Conservation (phyloP, 2,113 vertebrate species). For the Malurus alboscapulatus region DNA sequence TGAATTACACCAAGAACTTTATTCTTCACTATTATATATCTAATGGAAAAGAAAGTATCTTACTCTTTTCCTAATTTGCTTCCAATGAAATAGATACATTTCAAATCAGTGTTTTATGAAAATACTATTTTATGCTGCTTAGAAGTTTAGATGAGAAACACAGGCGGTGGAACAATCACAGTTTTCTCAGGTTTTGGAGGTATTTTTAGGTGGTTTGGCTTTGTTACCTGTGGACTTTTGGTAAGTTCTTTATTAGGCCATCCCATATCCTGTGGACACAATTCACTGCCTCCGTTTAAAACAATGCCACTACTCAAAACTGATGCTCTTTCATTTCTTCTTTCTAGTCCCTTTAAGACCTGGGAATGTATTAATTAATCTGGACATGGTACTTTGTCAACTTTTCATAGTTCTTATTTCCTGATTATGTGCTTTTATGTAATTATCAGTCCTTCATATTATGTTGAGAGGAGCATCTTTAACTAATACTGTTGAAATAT, state of each 20-base stretch:
- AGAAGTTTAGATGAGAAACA: background rate
- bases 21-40: background rate
- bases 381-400: background rate
- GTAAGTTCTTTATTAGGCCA: background rate
- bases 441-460: slow-evolving; percentile 26
- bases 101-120: background rate
- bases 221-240: background rate
- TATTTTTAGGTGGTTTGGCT: background rate
- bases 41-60: background rate
- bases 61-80: background rate
- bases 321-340: background rate
- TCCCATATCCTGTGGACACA: background rate
- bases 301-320: background rate
- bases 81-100: background rate
- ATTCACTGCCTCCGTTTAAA: background rate
- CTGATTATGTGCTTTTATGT: slow-evolving; percentile 28
- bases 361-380: slow-evolving; percentile 1
- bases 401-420: slow-evolving; percentile 45
- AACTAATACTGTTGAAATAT: background rate
- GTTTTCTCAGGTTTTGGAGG: background rate
- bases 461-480: background rate
- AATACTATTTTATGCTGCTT: background rate
- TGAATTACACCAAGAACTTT: background rate
- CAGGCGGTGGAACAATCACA: accelerated
- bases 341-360: background rate